These are phyloP conservation scores for Horisme vitalbata DNA, from an alignment of 2,888 invertebrate genomes.

Conservation along the genomic window DNA sequence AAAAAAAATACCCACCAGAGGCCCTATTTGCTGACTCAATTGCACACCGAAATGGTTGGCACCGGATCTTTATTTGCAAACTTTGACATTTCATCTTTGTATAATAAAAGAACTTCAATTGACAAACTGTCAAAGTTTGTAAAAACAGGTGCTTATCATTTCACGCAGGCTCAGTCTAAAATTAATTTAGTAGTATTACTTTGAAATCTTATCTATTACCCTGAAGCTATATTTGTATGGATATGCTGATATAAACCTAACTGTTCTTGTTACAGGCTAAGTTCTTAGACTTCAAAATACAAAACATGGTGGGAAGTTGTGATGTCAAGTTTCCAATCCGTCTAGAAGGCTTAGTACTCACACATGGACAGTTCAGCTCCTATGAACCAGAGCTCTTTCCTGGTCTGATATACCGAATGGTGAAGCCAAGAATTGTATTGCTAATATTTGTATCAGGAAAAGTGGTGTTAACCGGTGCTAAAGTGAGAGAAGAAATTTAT, in stretches of 20 bases:
- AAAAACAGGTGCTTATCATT: too few relatives aligned
- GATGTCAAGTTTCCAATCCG: constrained; percentile 90
- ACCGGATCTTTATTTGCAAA: too few relatives aligned
- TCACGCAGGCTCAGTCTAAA: too few relatives aligned
- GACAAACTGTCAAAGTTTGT: too few relatives aligned
- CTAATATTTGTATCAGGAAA: constrained; percentile 99
- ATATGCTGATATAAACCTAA: neutral
- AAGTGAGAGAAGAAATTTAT: constrained; percentile 95
- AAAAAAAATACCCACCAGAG: too few relatives aligned
- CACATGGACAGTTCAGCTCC: constrained; percentile 89
- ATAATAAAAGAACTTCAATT: too few relatives aligned
- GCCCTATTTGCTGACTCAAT: too few relatives aligned
- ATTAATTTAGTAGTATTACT: too few relatives aligned
- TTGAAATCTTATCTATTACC: too few relatives aligned
- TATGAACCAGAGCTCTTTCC: constrained; percentile 99
- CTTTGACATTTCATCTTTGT: too few relatives aligned
- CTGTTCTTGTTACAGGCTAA: constrained; percentile 84
- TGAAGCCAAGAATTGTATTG: constrained; percentile 97
- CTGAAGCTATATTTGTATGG: too few relatives aligned
- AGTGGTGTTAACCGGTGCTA: constrained; percentile 98
- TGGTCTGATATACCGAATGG: constrained; percentile 98
- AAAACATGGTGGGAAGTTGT: constrained; percentile 91
- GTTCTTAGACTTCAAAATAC: constrained; percentile 92
- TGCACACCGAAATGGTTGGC: too few relatives aligned
- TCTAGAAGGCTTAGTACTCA: constrained; percentile 88